Conservation (phyloP, 2,113 vertebrate genomes). For the Zapus hudsonius region DNA sequence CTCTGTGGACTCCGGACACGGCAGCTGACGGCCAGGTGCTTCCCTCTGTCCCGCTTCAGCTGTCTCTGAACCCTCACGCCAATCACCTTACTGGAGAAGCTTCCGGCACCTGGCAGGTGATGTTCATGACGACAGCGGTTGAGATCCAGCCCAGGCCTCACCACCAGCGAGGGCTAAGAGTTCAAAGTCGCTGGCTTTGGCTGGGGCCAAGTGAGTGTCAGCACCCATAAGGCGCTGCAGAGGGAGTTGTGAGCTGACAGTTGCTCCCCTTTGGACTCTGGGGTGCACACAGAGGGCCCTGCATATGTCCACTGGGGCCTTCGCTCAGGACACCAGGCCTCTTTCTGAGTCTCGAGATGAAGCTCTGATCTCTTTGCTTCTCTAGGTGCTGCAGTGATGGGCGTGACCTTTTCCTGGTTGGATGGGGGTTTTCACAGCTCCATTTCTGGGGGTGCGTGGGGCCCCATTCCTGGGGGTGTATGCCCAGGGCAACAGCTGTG, state of each 20-base stretch:
- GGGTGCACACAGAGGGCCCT: not conserved
- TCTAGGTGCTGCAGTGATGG: too few species aligned
- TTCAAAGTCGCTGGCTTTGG: not conserved
- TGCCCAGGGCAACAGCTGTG: not conserved
- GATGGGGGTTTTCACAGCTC: not conserved
- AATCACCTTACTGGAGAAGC: not conserved
- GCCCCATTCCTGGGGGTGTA: not conserved
- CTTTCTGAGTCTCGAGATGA: not conserved
- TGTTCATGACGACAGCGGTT: not conserved
- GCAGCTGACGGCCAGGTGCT: too few species aligned
- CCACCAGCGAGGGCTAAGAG: not conserved
- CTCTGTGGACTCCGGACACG: not conserved
- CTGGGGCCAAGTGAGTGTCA: not conserved
- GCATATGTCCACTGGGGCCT: accelerated
- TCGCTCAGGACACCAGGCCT: not conserved
- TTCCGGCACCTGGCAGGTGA: not conserved
- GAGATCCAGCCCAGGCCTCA: not conserved
- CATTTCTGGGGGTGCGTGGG: not conserved
- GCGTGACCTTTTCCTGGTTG: not conserved
- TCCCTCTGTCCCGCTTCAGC: not conserved
- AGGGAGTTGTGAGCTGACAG: not conserved
- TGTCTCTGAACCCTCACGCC: not conserved
- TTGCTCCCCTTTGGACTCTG: not conserved
- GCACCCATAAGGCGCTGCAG: not conserved
- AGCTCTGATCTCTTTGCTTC: not conserved